Conservation (phyloP, 2,797 vertebrate genomes). For the Toxotes lorentzi region DNA sequence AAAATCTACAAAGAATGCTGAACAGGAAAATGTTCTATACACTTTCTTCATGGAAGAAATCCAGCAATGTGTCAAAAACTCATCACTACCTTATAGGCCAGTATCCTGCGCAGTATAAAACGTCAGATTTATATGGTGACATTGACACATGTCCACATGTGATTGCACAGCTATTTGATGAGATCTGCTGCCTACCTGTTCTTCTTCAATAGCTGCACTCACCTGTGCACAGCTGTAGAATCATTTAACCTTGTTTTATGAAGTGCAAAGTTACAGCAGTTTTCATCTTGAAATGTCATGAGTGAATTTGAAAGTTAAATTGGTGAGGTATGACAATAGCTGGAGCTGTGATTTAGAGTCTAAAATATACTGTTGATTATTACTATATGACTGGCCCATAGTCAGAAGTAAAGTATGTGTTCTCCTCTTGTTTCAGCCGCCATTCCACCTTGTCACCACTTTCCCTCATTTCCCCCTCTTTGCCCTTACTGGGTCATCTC, state of each 20-base stretch:
- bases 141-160: not conserved
- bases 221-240: constrained; percentile 18
- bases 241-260: constrained; percentile 11
- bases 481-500: constrained; percentile 64
- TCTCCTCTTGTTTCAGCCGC: constrained; percentile 61
- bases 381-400: constrained; percentile 40
- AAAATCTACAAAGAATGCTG: not conserved
- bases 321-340: constrained; percentile 42
- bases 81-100: not conserved
- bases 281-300: not conserved
- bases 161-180: not conserved
- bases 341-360: constrained; percentile 38
- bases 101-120: not conserved
- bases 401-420: constrained; percentile 62
- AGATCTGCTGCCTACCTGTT: not conserved
- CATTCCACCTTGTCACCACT: constrained; percentile 66
- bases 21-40: not conserved
- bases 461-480: constrained; percentile 48
- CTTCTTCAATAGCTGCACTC: not conserved
- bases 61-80: not conserved
- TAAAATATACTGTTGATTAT: constrained; percentile 30
- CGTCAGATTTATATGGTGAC: not conserved
- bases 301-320: constrained; percentile 18
- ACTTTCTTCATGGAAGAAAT: not conserved
- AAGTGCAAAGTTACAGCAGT: constrained; percentile 17